Base-by-base conservation (phyloP, 1,140 invertebrate genomes). In the Lysiphlebus fabarum region DNA sequence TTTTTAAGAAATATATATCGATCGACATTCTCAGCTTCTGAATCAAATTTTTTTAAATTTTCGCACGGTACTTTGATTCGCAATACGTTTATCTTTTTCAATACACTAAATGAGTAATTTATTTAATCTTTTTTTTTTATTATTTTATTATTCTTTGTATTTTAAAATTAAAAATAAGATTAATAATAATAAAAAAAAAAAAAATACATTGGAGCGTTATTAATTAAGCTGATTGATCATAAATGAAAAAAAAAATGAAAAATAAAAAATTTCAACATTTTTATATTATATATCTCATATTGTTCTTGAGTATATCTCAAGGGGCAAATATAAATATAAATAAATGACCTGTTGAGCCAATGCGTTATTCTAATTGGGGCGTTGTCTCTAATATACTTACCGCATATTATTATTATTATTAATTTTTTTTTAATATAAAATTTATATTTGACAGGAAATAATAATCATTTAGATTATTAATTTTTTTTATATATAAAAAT, bases 281-380 rank as follows among this genome's bases (percentile, higher is more conserved):
- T 53, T 45, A 47, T n/a, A n/a, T n/a, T n/a, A n/a, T n/a, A n/a
- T n/a, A n/a, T n/a, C n/a, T 58, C 55, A 51, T 51, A 56, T 26
- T 57, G 63, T 62, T 65, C 74, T 26, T 26, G 17, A 26, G 17
- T 26, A 26, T 26, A 26, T 26, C 17, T 70, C 74, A 53, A 56
- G 75, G 75, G 76, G 72, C 71, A 66, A 78, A 79, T 77, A 78
- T 77, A 79, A 78, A 53, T 36, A 53, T 36, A 40, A 51, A 56
- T 41, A 62, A 14, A 41, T 26, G 33, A 55, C 53, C 56, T 54
- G 49, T 60, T 62, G 60, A 55, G 43, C 61, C 55, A 67, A 74
- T 73, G 78, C 67, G 76, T 80, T 79, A 80, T 77, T 76, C 78
- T 80, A 79, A 80, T 80, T 80, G 74, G 76, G 78, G 78, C 78